Conservation (phyloP, 2,113 vertebrate genomes). For the Xenopus borealis region DNA sequence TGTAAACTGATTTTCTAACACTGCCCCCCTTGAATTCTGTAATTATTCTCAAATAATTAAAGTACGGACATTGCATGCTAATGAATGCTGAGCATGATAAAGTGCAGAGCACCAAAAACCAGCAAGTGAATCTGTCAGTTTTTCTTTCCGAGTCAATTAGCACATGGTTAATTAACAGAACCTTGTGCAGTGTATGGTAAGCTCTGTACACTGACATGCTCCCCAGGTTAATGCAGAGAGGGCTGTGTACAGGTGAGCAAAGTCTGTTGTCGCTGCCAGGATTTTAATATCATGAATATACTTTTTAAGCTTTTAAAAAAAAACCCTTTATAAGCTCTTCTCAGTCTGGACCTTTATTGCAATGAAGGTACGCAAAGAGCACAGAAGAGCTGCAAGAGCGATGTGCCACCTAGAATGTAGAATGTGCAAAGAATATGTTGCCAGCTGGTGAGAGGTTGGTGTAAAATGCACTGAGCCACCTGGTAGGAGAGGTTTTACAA, state of each 20-base stretch:
- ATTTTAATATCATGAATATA: slow-evolving; percentile 3
- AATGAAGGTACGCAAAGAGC: background rate
- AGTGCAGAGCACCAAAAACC: slow-evolving; percentile 9
- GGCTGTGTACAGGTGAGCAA: background rate
- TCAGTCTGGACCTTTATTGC: background rate
- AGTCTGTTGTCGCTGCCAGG: background rate
- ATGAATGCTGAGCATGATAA: slow-evolving; percentile 26
- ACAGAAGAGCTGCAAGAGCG: background rate
- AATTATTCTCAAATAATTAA: slow-evolving; percentile 25
- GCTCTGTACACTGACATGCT: background rate
- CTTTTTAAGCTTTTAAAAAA: background rate
- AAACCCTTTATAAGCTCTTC: no score
- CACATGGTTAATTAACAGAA: slow-evolving; percentile 34
- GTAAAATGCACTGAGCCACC: slow-evolving; percentile 7
- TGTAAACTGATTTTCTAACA: background rate
- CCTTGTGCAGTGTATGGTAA: slow-evolving; percentile 5
- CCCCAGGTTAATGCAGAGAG: slow-evolving; percentile 21
- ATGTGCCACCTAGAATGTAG: background rate
- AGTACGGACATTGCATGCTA: slow-evolving; percentile 9
- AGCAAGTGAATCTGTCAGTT: slow-evolving; percentile 23
- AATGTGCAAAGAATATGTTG: background rate
- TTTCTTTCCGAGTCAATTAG: slow-evolving; percentile 27
- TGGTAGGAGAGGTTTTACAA: slow-evolving; percentile 16
- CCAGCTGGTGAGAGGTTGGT: slow-evolving; percentile 7
- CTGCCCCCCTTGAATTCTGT: background rate